Base-by-base conservation (phyloP, 2,888 invertebrate genomes). In the Diarsia mendica region DNA sequence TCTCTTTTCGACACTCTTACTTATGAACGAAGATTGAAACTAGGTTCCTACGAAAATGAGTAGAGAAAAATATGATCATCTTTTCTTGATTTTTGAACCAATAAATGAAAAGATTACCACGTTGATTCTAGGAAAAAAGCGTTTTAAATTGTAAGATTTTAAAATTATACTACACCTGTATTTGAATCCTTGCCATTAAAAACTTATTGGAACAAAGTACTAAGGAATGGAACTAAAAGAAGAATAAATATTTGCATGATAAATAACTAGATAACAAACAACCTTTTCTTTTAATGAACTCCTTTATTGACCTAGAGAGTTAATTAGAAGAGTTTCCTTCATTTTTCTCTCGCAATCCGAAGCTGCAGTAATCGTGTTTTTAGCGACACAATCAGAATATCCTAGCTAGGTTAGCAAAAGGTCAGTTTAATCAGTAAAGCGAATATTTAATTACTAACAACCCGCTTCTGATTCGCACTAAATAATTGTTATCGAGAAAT, bases 341-440 rank as follows among this genome's bases (percentile, higher is more conserved):
- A 55, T 77, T 78, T 80, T 77, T 48, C n/a, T n/a, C 5, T 67
- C 0, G 53, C 33, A 49, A 77, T 71, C 6, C 51, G 44, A 55
- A 81, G 11, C 28, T 63, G 33, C 23, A 67, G 66, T 5, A n/a
- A 55, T 51, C 49, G 10, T 51, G 39, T 39, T 61, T 70, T 65
- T 33, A 5, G 5, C 49, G 33, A n/a, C 2, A 20, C 11, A 61
- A 73, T 72, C 63, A 63, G 53, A 75, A 55, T 51, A 80, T 68
- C 51, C 9, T 39, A n/a, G n/a, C n/a, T n/a, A n/a, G n/a, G 71
- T 72, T 72, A 68, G 46, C 46, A n/a, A 80, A 80, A 75, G 65
- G 80, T 48, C 28, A n/a, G 10, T 61, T 66, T 48, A 72, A 82
- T 82, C 72, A 68, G 68, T 72, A 28, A 66, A 72, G 64, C 28